Percentiles rank a stretch among this genome's conserved stretches.
Evolutionary conservation across 2,888 invertebrate genomes (phyloP).

Genomic region (Muschampia plurimacula): DNA sequence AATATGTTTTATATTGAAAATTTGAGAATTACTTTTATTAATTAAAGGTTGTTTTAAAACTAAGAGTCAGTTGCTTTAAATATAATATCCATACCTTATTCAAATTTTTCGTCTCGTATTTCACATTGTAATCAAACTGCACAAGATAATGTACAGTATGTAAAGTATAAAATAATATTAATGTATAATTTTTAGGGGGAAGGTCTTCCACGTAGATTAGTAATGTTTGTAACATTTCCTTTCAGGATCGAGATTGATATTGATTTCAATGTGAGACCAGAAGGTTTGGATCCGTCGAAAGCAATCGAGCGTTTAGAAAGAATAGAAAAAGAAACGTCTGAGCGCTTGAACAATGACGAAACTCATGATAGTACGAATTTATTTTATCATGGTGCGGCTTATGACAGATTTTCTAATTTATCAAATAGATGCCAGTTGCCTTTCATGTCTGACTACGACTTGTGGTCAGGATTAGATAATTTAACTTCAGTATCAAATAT

Average conservation of each 20-base stretch:
- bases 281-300: constrained; percentile 61
- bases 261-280: constrained; percentile 64
- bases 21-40: too few species aligned
- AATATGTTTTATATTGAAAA: too few species aligned
- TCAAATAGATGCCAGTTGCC: constrained; percentile 10
- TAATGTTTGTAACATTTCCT: not conserved
- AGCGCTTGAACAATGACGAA: constrained; percentile 50
- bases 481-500: constrained; percentile 41
- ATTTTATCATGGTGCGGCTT: not conserved
- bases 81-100: too few species aligned
- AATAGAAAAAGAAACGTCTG: constrained; percentile 74
- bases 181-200: too few species aligned
- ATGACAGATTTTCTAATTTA: constrained; percentile 8
- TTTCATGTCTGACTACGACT: constrained; percentile 42
- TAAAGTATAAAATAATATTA: too few species aligned
- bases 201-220: too few species aligned
- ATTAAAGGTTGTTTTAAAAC: too few species aligned
- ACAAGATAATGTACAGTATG: too few species aligned
- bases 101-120: too few species aligned
- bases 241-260: constrained; percentile 74
- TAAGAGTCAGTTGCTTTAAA: too few species aligned
- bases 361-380: not conserved
- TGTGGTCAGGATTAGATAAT: constrained; percentile 49
- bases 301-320: constrained; percentile 74
- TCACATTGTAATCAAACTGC: too few species aligned